Evolutionary conservation across 2,797 vertebrate genomes (phyloP), one percentile per base, ranked within the genome.

Genomic region (Clarias fuscus): DNA sequence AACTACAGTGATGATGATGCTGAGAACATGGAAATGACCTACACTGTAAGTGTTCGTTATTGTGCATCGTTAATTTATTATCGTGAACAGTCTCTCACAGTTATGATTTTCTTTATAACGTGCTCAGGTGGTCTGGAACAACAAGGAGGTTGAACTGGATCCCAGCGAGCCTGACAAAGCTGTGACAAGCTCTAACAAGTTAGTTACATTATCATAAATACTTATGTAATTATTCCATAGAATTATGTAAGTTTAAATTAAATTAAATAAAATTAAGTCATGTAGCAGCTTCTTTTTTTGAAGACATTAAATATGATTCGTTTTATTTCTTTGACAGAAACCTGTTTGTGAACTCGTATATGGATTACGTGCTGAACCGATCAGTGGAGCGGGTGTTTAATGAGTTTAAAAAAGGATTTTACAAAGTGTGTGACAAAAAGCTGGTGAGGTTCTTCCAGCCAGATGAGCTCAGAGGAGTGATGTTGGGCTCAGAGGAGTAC

Each of bases 371-470:
- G 4, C 88, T 95, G 48, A 95, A 93, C 85, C 89, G 91, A 58
- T 99, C 98, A 0, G 97, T 98, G 93, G 95, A 96, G 90, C 90
- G 92, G 33, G 92, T 96, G 76, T 99, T 97, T 86, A 94, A 94
- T 70, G 95, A 93, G 84, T 99, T 99, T 93, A 94, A 94, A 91
- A 94, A 91, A 86, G 98, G 98, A 37, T 99, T 99, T 94, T 97
- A 97, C 92, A 98, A 97, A 92, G 98, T 98, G 33, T 99, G 98
- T 90, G 93, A 96, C 76, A 93, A 94, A 15, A 93, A 95, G 87
- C 92, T 97, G 84, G 96, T 99, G 91, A 94, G 96, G 83, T 94
- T 99, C 85, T 99, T 99, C 91, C 97, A 98, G 87, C 97, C 98
- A 2, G 97, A 97, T 7, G 98, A 99, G 92, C 88, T 99, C 90